These are phyloP conservation scores for Anolis sagrei DNA, from an alignment of 2,113 vertebrate genomes.

Conservation along the genomic window DNA sequence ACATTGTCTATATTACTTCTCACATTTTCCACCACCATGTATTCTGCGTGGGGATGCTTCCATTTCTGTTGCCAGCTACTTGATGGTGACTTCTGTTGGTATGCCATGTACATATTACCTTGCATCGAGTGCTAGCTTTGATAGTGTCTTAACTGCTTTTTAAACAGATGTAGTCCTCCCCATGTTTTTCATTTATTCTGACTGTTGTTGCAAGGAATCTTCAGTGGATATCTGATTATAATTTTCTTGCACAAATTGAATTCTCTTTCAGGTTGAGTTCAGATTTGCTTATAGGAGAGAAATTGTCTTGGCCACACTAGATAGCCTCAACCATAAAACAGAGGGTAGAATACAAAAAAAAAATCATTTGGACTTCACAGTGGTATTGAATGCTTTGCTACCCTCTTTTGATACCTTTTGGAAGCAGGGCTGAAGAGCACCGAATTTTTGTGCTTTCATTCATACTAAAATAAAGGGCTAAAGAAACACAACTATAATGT, in stretches of 20 bases:
- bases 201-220: not conserved
- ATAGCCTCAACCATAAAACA: not conserved
- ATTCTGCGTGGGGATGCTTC: not conserved
- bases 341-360: not conserved
- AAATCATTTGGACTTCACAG: not conserved
- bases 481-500: not conserved
- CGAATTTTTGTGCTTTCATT: not conserved
- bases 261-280: not conserved
- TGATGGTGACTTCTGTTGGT: not conserved
- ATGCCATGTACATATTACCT: not conserved
- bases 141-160: not conserved
- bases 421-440: not conserved
- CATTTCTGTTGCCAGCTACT: not conserved
- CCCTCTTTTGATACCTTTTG: not conserved
- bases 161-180: not conserved
- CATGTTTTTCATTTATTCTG: not conserved
- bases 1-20: conserved; percentile 40
- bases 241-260: not conserved
- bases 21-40: not conserved
- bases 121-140: not conserved
- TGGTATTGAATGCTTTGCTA: not conserved
- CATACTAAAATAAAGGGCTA: not conserved
- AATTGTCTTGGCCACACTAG: too few species aligned
- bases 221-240: not conserved
- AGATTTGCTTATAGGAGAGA: not conserved